phyloP scores from a whole-genome alignment of 2,113 vertebrate genomes.

The Gavia stellata region DNA sequence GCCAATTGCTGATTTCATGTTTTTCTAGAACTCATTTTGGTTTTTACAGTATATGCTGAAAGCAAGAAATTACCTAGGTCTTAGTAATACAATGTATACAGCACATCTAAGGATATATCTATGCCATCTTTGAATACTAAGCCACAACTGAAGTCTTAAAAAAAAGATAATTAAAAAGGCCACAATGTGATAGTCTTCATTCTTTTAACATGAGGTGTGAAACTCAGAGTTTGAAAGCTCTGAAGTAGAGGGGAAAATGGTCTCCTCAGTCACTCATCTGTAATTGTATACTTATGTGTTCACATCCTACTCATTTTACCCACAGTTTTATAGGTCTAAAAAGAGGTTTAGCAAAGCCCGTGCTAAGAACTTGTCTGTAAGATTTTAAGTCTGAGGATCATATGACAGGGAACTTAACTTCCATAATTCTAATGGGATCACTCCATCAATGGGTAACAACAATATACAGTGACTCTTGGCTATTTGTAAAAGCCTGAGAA shows the following conservation, averaged over 20 bases:
- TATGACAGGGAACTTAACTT: neutral
- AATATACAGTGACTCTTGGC: neutral
- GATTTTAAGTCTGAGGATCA: neutral
- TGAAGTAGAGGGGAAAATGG: neutral
- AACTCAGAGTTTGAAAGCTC: neutral
- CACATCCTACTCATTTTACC: neutral
- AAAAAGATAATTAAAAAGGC: neutral
- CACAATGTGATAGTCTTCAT: neutral
- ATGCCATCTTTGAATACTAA: neutral
- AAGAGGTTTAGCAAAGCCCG: neutral
- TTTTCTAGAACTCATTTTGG: neutral
- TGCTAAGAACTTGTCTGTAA: neutral
- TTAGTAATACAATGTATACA: neutral
- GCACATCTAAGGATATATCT: neutral
- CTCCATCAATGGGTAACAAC: neutral
- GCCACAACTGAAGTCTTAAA: neutral
- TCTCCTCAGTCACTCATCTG: neutral
- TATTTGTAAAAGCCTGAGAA: neutral
- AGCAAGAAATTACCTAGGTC: neutral
- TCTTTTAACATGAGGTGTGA: neutral
- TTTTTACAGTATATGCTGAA: neutral
- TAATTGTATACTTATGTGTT: neutral
- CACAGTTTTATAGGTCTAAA: neutral
- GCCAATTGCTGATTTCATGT: neutral
- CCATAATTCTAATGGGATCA: neutral